Conservation (phyloP, 2,797 vertebrate species). For the Enteromius fasciolatus region DNA sequence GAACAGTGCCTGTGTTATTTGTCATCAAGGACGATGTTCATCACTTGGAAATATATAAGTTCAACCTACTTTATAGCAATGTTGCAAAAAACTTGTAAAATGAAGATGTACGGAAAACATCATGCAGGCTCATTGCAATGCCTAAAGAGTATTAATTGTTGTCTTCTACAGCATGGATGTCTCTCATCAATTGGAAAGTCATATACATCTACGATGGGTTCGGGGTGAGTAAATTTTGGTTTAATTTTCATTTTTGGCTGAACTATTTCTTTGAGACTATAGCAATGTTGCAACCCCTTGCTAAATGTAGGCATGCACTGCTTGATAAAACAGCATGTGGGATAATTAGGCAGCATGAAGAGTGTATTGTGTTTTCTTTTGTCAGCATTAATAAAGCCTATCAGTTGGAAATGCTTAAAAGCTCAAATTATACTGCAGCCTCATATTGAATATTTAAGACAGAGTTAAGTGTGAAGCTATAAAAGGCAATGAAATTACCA, state of each 20-base stretch:
- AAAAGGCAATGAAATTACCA: conserved; percentile 38
- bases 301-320: not conserved
- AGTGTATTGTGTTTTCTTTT: not conserved
- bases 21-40: not conserved
- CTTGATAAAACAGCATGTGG: not conserved
- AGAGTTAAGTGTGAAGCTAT: conserved; percentile 27
- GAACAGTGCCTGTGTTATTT: not conserved
- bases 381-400: conserved; percentile 20
- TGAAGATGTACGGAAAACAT: not conserved
- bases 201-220: no score
- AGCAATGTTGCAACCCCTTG: not conserved
- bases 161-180: not conserved
- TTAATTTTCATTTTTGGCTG: no score
- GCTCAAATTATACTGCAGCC: not conserved
- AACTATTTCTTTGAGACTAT: not conserved
- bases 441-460: conserved; percentile 24
- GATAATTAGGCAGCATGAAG: not conserved
- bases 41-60: not conserved
- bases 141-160: not conserved
- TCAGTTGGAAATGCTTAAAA: conserved; percentile 26
- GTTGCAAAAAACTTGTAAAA: not conserved
- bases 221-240: no score
- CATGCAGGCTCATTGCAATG: not conserved
- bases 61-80: not conserved
- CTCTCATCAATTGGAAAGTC: not conserved